phyloP scores from a whole-genome alignment of 2,113 vertebrate species.

The Ellobius talpinus region DNA sequence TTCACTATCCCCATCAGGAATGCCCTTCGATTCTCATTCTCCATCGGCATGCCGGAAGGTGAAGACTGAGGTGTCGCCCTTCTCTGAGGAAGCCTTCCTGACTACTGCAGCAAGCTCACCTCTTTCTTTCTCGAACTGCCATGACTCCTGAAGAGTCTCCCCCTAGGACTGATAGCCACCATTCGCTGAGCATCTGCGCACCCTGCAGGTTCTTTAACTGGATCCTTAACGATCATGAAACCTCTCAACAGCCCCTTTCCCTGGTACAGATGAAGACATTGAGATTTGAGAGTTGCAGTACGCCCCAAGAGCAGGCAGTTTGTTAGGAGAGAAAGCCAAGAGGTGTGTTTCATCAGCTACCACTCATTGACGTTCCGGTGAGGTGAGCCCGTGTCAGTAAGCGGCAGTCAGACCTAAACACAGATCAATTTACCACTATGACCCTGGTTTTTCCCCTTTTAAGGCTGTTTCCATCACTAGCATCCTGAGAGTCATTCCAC shows the following conservation, averaged over 20 bases:
- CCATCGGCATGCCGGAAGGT: background rate
- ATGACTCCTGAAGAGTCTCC: background rate
- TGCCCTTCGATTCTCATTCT: background rate
- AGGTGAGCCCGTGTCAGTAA: background rate
- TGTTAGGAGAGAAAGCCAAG: background rate
- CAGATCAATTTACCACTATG: background rate
- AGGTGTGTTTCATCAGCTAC: background rate
- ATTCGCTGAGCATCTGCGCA: background rate
- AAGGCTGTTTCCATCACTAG: background rate
- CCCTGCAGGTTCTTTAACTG: background rate
- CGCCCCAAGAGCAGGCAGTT: background rate
- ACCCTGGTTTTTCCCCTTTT: background rate
- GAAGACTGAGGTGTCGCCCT: background rate
- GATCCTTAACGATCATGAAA: background rate
- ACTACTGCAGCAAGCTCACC: background rate
- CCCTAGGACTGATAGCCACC: background rate
- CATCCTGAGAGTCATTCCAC: background rate
- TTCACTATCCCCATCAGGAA: background rate
- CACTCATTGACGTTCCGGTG: background rate
- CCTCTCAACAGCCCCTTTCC: background rate
- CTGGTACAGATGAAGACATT: slow-evolving; percentile 13
- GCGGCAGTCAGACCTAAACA: background rate
- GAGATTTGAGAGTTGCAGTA: background rate
- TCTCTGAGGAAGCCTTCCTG: background rate
- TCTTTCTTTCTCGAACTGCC: background rate